phyloP scores from a whole-genome alignment of 2,888 invertebrate species.

The Oasisia sp. region DNA sequence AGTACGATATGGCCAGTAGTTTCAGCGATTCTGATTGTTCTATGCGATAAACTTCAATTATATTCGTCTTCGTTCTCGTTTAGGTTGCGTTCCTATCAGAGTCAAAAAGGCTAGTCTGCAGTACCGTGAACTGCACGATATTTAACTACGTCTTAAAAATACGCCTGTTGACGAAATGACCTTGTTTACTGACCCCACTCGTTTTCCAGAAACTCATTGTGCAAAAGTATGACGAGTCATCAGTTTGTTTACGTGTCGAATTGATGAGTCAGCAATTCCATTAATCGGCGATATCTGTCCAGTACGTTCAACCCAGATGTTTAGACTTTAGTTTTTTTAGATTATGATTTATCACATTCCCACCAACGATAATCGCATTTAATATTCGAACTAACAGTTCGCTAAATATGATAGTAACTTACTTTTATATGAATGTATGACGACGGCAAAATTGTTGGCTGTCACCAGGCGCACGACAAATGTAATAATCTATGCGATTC shows the following conservation, averaged over 20 bases:
- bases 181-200: not conserved
- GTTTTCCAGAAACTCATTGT: not conserved
- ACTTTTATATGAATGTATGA: not conserved
- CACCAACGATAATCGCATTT: not conserved
- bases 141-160: not conserved
- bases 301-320: not conserved
- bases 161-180: not conserved
- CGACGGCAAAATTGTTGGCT: not conserved
- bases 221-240: not conserved
- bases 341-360: not conserved
- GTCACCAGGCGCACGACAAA: not conserved
- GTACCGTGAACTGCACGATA: not conserved
- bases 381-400: not conserved
- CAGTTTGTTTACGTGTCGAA: slow-evolving; percentile 6
- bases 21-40: not conserved
- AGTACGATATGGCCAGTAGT: not conserved
- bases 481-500: not conserved
- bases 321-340: not conserved
- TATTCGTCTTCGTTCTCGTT: not conserved
- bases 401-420: not conserved
- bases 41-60: not conserved
- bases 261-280: slow-evolving; percentile 6
- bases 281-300: not conserved
- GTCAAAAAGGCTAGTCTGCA: not conserved
- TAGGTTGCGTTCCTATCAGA: not conserved